Conservation (phyloP, 2,888 invertebrate genomes). For the Caenorhabditis macrosperma region DNA sequence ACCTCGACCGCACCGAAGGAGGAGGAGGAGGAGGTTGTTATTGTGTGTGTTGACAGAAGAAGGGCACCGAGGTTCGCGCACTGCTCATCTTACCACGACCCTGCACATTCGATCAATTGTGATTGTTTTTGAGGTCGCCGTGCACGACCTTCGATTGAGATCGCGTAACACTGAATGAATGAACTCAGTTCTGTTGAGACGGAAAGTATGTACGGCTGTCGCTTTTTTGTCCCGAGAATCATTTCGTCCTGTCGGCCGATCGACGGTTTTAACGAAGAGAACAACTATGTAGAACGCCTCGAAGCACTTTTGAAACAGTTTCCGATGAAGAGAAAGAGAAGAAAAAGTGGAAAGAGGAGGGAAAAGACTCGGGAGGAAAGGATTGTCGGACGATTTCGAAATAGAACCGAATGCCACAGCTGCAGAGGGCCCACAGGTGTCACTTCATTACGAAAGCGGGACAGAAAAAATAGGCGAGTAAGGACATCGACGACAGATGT, state of each 20-base stretch:
- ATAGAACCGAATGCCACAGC: constrained; percentile 4
- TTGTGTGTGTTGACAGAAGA: constrained; percentile 57
- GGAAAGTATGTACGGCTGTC: constrained; percentile 25
- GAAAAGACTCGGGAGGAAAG: background rate
- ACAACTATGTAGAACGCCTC: constrained; percentile 26
- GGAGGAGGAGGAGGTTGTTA: constrained; percentile 38
- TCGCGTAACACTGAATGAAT: constrained; percentile 32
- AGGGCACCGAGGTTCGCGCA: constrained; percentile 47
- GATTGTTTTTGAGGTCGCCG: constrained; percentile 46
- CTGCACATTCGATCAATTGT: constrained; percentile 47
- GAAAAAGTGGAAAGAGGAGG: background rate
- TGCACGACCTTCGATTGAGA: constrained; percentile 35
- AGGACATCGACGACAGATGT: constrained; percentile 17
- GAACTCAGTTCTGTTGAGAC: constrained; percentile 7
- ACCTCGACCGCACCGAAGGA: constrained; percentile 10
- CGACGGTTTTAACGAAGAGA: constrained; percentile 28
- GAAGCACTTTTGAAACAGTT: constrained; percentile 28
- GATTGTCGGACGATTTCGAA: background rate
- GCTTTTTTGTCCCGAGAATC: constrained; percentile 38
- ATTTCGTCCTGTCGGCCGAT: background rate
- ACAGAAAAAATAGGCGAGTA: constrained; percentile 1
- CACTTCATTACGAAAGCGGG: background rate
- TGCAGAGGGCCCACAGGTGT: constrained; percentile 27
- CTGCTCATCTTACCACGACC: constrained; percentile 54
- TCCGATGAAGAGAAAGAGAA: background rate